Conservation (phyloP, 1,140 invertebrate genomes). For the Eulimnadia texana region DNA sequence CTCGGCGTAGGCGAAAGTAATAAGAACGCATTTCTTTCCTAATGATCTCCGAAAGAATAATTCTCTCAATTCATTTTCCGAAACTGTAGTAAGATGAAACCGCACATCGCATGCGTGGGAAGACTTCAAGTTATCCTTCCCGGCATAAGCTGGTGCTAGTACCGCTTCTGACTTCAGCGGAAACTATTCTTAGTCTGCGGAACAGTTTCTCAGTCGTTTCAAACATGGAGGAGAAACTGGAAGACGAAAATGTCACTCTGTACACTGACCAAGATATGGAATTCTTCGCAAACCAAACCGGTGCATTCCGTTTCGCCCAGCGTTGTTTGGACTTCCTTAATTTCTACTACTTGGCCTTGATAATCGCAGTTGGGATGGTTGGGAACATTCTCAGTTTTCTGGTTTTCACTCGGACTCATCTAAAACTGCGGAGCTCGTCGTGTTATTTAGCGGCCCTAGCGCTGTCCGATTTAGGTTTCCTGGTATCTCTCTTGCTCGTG, state of each 20-base stretch:
- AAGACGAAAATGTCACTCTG: neutral
- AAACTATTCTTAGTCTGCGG: too few relatives aligned
- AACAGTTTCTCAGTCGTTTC: too few relatives aligned
- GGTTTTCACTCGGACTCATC: conserved; percentile 39
- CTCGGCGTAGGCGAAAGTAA: too few relatives aligned
- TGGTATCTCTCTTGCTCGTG: conserved; percentile 34
- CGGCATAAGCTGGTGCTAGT: too few relatives aligned
- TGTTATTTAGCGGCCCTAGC: conserved; percentile 42
- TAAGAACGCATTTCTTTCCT: too few relatives aligned
- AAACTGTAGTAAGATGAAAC: too few relatives aligned
- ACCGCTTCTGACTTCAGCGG: too few relatives aligned
- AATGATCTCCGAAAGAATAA: too few relatives aligned
- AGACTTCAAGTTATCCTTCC: too few relatives aligned
- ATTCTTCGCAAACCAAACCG: neutral
- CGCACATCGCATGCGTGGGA: too few relatives aligned
- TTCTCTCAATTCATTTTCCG: too few relatives aligned
- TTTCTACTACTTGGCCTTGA: conserved; percentile 36
- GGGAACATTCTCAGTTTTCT: conserved; percentile 40
- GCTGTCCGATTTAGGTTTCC: conserved; percentile 37
- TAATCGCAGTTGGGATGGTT: conserved; percentile 36
- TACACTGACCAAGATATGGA: neutral
- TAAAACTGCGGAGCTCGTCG: conserved; percentile 39
- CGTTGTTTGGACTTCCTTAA: conserved; percentile 35
- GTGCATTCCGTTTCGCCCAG: conserved; percentile 14
- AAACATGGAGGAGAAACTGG: neutral